phyloP scores from a whole-genome alignment of 2,888 invertebrate species.

The Tipula unca region DNA sequence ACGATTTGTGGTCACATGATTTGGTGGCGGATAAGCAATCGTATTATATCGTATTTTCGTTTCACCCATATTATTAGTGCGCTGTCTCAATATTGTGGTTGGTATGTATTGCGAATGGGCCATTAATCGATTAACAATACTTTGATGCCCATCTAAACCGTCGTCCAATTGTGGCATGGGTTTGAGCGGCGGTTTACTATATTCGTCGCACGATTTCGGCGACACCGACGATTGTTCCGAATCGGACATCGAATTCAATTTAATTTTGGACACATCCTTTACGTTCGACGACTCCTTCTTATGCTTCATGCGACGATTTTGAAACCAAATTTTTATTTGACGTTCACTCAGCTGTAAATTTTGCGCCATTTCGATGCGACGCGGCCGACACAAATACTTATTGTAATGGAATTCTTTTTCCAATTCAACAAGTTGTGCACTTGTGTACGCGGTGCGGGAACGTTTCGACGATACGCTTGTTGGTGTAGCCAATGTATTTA shows the following conservation, averaged over 20 bases:
- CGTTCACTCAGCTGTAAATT: slow-evolving; percentile 79
- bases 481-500: not conserved
- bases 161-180: not conserved
- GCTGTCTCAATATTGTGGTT: not conserved
- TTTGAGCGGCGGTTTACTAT: not conserved
- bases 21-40: slow-evolving; percentile 10
- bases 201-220: not conserved
- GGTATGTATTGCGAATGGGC: slow-evolving; percentile 24
- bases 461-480: slow-evolving; percentile 52
- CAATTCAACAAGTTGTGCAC: slow-evolving; percentile 89
- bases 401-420: slow-evolving; percentile 96
- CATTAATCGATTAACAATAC: slow-evolving; percentile 26
- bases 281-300: slow-evolving; percentile 51
- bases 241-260: not conserved
- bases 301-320: slow-evolving; percentile 73
- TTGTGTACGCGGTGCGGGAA: slow-evolving; percentile 89
- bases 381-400: slow-evolving; percentile 82
- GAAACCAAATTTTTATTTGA: slow-evolving; percentile 83
- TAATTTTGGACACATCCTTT: slow-evolving; percentile 16
- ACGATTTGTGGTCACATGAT: not conserved
- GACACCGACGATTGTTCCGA: not conserved
- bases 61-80: not conserved
- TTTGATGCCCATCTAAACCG: slow-evolving; percentile 24
- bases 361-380: slow-evolving; percentile 93
- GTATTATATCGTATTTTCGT: not conserved